Evolutionary conservation across 30 jellyfish, hydroid and myxozoan genomes (phyloP).

Genomic region (Calvadosia cruxmelitensis): DNA sequence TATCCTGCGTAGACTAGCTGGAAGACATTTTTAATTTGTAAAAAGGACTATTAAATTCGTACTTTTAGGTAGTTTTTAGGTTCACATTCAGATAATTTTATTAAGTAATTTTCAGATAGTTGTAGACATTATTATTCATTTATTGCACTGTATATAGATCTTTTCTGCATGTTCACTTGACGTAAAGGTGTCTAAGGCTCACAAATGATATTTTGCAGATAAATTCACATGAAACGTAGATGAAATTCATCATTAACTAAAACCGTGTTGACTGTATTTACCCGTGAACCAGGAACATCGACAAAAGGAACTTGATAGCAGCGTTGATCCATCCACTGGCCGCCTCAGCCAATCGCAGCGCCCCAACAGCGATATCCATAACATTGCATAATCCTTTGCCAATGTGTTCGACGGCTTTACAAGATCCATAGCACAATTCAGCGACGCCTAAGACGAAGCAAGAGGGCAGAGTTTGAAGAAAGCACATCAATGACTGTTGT

Average conservation of each 20-base stretch:
- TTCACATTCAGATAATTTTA: too few species aligned
- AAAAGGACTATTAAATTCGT: too few species aligned
- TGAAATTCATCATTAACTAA: neutral
- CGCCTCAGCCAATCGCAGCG: constrained; percentile 69
- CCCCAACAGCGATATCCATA: constrained; percentile 89
- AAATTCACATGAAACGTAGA: neutral
- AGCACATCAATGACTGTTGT: neutral
- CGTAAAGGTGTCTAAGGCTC: neutral
- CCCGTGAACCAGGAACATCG: constrained; percentile 89
- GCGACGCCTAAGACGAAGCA: constrained; percentile 65
- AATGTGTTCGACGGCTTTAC: constrained; percentile 83
- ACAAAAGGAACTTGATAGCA: constrained; percentile 80
- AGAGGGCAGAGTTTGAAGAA: neutral
- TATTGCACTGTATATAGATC: too few species aligned
- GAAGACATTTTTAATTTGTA: too few species aligned
- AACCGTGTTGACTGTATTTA: constrained; percentile 2
- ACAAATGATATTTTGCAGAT: neutral
- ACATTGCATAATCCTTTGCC: constrained; percentile 91
- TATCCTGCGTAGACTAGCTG: too few species aligned
- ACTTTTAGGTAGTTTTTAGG: too few species aligned
- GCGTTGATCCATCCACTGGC: constrained; percentile 93
- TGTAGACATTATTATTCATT: too few species aligned
- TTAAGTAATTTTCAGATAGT: too few species aligned
- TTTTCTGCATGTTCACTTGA: too few species aligned
- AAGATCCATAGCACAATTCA: constrained; percentile 84